A percentile compares a stretch with the other conserved stretches of the same genome.
Conservation (phyloP, 1,140 invertebrate genomes). For the Aricia agestis region DNA sequence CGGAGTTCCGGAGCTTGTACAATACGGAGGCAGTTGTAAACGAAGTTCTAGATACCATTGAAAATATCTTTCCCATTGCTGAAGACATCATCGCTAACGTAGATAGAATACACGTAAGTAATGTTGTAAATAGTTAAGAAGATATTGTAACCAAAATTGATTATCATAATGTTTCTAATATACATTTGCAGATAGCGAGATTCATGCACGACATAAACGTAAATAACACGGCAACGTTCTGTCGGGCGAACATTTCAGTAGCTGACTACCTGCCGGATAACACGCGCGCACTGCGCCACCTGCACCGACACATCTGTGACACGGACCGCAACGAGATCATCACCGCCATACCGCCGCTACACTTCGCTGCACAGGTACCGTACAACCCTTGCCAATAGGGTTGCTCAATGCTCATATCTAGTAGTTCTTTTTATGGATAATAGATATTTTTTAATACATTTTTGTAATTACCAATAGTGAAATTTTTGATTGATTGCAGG, state of each 20-base stretch:
- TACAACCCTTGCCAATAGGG: not conserved
- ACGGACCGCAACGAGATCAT: conserved; percentile 40
- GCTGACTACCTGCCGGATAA: conserved; percentile 62
- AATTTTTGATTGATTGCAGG: conserved; percentile 32
- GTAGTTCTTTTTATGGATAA: too few relatives aligned
- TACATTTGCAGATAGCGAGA: conserved; percentile 48
- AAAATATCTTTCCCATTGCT: conserved; percentile 53
- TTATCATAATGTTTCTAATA: not conserved
- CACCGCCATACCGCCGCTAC: conserved; percentile 51
- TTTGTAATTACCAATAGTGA: too few relatives aligned
- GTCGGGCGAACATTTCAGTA: conserved; percentile 47
- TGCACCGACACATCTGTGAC: conserved; percentile 48
- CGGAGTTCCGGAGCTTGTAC: conserved; percentile 44
- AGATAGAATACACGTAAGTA: conserved; percentile 64
- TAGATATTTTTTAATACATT: too few relatives aligned
- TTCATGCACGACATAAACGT: conserved; percentile 59
- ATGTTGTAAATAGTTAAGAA: not conserved
- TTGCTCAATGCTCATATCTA: too few relatives aligned
- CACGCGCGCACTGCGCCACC: conserved; percentile 38
- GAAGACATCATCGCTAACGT: conserved; percentile 58
- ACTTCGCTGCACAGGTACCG: not conserved
- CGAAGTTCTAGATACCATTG: conserved; percentile 48
- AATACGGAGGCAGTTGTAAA: conserved; percentile 40
- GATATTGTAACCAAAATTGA: too few relatives aligned
- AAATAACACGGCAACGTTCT: conserved; percentile 55